Evolutionary conservation across 2,888 invertebrate genomes (phyloP).

Genomic region (Phengaris alcon): DNA sequence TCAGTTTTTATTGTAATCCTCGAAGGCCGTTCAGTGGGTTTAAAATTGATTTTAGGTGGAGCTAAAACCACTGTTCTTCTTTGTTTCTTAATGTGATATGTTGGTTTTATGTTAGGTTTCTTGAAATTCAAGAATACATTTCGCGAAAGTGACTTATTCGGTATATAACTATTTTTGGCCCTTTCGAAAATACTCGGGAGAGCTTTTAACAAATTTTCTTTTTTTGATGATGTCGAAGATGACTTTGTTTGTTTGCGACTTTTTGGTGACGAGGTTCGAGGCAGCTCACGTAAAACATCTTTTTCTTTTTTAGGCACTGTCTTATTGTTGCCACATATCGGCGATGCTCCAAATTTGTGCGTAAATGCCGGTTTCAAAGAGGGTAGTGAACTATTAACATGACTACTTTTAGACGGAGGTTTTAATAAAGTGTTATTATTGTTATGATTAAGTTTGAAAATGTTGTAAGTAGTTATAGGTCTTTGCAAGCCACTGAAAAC

Average conservation of each 20-base stretch:
- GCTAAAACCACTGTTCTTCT: conserved; percentile 76
- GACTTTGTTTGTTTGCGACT: conserved; percentile 55
- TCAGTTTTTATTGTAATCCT: conserved; percentile 69
- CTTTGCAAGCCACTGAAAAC: conserved; percentile 73
- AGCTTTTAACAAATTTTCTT: conserved; percentile 57
- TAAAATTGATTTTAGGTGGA: conserved; percentile 71
- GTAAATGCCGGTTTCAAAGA: conserved; percentile 66
- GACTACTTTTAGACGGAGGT: conserved; percentile 58
- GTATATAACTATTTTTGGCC: conserved; percentile 68
- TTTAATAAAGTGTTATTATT: conserved; percentile 69
- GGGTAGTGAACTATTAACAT: conserved; percentile 59
- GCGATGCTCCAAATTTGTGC: conserved; percentile 72
- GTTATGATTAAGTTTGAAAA: conserved; percentile 71
- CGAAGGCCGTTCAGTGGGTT: conserved; percentile 66
- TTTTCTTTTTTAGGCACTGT: conserved; percentile 56
- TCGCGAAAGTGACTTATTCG: conserved; percentile 66
- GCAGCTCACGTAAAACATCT: conserved; percentile 52
- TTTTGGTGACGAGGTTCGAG: conserved; percentile 61
- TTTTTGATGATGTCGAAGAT: conserved; percentile 52
- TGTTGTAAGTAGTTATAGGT: conserved; percentile 67
- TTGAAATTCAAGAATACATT: conserved; percentile 74
- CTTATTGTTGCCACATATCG: conserved; percentile 57
- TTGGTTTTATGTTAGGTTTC: conserved; percentile 64
- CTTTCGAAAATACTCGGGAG: conserved; percentile 68
- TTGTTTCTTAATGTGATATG: conserved; percentile 76